phyloP scores from a whole-genome alignment of 1,140 invertebrate species.

The Apis florea region DNA sequence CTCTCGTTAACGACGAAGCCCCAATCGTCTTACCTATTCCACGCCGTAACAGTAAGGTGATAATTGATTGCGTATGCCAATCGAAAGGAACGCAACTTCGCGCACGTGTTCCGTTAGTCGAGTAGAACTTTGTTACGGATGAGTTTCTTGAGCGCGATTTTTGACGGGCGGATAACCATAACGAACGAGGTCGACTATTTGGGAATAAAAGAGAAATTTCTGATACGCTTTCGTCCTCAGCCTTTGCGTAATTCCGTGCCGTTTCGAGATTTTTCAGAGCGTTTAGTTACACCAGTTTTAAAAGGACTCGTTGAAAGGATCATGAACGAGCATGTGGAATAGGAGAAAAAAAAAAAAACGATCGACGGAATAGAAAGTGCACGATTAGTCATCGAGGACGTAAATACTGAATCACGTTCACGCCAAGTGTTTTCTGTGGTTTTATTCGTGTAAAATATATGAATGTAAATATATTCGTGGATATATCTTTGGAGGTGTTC shows the following conservation, averaged over 20 bases:
- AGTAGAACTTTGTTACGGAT: too few relatives aligned
- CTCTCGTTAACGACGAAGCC: conserved; percentile 9
- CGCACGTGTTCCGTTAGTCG: too few relatives aligned
- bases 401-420: conserved; percentile 39
- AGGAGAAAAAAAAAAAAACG: conserved; percentile 32
- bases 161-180: not conserved
- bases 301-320: not conserved
- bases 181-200: not conserved
- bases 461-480: too few relatives aligned
- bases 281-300: not conserved
- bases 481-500: too few relatives aligned
- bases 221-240: not conserved
- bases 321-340: not conserved
- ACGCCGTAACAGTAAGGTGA: not conserved
- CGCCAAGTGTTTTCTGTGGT: not conserved
- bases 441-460: not conserved
- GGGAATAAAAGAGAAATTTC: not conserved
- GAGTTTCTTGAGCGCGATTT: not conserved
- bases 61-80: conserved; percentile 16
- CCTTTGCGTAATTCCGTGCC: not conserved
- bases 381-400: conserved; percentile 60
- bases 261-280: too few relatives aligned
- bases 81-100: not conserved
- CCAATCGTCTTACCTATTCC: conserved; percentile 7
- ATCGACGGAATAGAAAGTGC: conserved; percentile 58